Evolutionary conservation across 1,140 invertebrate genomes (phyloP).

Genomic region (Meloidogyne hapla): DNA sequence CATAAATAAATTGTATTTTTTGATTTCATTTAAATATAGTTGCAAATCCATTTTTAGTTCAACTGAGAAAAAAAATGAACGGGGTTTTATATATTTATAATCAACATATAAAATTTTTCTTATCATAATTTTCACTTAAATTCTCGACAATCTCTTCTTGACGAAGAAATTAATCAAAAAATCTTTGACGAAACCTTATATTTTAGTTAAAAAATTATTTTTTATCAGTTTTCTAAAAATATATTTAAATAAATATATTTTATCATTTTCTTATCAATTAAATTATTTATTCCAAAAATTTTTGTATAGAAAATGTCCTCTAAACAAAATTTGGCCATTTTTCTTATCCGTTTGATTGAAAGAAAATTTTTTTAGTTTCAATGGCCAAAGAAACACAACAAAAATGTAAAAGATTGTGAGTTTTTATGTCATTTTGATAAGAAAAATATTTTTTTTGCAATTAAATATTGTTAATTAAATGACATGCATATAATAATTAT

Average conservation of each 20-base stretch:
- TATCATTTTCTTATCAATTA: neutral
- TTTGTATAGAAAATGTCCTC: neutral
- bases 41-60: neutral
- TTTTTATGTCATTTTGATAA: neutral
- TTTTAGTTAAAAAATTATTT: too few relatives aligned
- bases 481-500: too few relatives aligned
- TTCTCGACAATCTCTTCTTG: neutral
- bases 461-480: too few relatives aligned
- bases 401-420: neutral
- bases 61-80: neutral
- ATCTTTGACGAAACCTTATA: neutral
- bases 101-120: neutral
- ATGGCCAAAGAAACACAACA: neutral
- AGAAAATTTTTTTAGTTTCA: neutral
- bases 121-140: neutral
- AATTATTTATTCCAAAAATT: neutral
- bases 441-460: neutral
- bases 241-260: neutral
- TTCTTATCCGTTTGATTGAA: neutral
- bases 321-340: neutral
- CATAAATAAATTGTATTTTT: too few relatives aligned
- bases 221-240: constrained; percentile 4
- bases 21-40: too few relatives aligned
- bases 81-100: neutral
- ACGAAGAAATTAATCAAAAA: constrained; percentile 3